These are phyloP conservation scores for Myodes glareolus DNA, from an alignment of 2,113 vertebrate genomes.

Conservation along the genomic window DNA sequence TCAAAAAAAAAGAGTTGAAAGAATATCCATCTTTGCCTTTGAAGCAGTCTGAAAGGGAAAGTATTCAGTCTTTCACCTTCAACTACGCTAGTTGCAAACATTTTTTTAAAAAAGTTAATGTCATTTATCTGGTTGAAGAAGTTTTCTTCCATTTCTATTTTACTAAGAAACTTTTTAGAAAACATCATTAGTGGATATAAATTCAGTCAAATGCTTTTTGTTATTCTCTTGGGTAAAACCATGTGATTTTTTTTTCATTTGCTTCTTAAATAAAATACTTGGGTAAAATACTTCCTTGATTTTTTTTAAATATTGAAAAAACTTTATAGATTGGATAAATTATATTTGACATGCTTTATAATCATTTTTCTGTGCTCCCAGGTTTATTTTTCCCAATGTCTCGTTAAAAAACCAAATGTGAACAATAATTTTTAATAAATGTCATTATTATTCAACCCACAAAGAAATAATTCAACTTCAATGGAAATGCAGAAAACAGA, in stretches of 20 bases:
- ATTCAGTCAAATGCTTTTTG: slow-evolving; percentile 11
- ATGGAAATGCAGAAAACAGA: slow-evolving; percentile 36
- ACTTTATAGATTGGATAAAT: not conserved
- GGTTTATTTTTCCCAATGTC: slow-evolving; percentile 14
- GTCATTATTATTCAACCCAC: not conserved
- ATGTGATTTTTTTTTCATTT: not conserved
- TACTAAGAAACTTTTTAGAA: not conserved
- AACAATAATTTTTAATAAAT: not conserved
- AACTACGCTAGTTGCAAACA: not conserved
- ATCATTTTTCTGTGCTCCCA: not conserved
- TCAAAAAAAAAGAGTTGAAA: too few relatives aligned
- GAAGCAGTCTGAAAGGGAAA: not conserved
- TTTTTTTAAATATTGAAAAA: not conserved
- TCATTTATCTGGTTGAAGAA: not conserved
- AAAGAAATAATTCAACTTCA: slow-evolving; percentile 16
- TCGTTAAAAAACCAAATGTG: not conserved
- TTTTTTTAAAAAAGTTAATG: not conserved
- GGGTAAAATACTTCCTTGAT: not conserved
- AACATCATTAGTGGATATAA: not conserved
- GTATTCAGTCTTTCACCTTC: not conserved
- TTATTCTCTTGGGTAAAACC: not conserved
- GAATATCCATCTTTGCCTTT: not conserved
- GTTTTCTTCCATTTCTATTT: not conserved
- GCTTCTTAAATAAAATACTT: not conserved
- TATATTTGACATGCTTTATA: not conserved